Evolutionary conservation across 2,113 vertebrate species (phyloP).

Genomic region (Eptesicus fuscus): DNA sequence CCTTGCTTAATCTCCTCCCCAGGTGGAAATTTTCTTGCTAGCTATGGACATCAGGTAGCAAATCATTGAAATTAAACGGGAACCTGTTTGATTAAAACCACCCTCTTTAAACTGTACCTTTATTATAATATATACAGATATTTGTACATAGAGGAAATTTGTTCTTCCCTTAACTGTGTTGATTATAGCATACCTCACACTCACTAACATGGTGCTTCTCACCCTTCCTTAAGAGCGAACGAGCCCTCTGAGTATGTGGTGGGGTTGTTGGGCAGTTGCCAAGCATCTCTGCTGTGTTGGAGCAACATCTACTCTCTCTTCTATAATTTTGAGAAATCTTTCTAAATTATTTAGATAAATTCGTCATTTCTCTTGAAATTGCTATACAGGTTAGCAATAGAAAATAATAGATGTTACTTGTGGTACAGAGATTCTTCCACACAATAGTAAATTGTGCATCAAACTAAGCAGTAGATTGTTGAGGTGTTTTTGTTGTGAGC

Average conservation of each 20-base stretch:
- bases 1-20: neutral
- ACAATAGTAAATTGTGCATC: neutral
- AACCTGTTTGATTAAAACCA: neutral
- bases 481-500: neutral
- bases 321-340: constrained; percentile 19
- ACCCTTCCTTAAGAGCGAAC: neutral
- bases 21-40: constrained; percentile 18
- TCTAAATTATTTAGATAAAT: constrained; percentile 24
- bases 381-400: neutral
- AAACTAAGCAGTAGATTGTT: neutral
- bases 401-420: neutral
- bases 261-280: neutral
- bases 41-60: neutral
- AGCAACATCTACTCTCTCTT: neutral
- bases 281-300: neutral
- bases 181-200: neutral
- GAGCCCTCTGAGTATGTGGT: neutral
- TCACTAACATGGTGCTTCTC: neutral
- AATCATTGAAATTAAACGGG: neutral
- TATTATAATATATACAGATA: neutral
- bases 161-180: neutral
- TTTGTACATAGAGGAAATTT: neutral
- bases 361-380: constrained; percentile 40
- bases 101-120: neutral
- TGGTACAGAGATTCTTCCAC: neutral